These are phyloP conservation scores for Sinella curviseta DNA, from an alignment of 1,140 invertebrate genomes.

Conservation along the genomic window DNA sequence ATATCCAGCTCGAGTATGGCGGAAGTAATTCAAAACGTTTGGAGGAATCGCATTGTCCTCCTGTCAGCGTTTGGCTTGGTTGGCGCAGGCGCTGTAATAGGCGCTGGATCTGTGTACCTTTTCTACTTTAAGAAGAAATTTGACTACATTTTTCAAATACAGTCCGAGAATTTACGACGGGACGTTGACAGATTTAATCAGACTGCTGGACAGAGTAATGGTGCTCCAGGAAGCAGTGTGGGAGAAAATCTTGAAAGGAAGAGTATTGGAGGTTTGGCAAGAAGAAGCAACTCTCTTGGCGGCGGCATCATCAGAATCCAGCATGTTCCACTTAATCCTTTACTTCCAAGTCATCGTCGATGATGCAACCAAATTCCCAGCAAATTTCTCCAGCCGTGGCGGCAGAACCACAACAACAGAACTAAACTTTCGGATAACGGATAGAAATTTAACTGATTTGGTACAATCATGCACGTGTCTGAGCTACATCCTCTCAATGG, in stretches of 20 bases:
- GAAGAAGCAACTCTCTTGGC: background rate
- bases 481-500: conserved; percentile 91
- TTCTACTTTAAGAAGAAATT: conserved; percentile 35
- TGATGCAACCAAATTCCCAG: background rate
- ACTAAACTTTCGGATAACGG: conserved; percentile 96
- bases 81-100: conserved; percentile 41
- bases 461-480: conserved; percentile 96
- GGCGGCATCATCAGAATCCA: too few species aligned
- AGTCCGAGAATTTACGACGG: conserved; percentile 30
- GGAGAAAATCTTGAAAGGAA: background rate
- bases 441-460: conserved; percentile 75
- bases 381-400: background rate
- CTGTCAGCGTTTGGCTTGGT: conserved; percentile 38
- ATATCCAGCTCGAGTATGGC: too few species aligned
- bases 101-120: conserved; percentile 37
- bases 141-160: conserved; percentile 38
- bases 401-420: background rate
- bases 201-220: background rate
- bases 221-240: background rate
- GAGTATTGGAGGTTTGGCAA: background rate
- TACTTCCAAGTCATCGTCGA: conserved; percentile 26
- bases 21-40: background rate
- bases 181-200: conserved; percentile 33
- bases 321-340: background rate
- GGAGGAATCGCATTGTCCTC: conserved; percentile 26